Evolutionary conservation across 2,888 invertebrate species (phyloP).

Genomic region (Eupeodes latifasciatus): DNA sequence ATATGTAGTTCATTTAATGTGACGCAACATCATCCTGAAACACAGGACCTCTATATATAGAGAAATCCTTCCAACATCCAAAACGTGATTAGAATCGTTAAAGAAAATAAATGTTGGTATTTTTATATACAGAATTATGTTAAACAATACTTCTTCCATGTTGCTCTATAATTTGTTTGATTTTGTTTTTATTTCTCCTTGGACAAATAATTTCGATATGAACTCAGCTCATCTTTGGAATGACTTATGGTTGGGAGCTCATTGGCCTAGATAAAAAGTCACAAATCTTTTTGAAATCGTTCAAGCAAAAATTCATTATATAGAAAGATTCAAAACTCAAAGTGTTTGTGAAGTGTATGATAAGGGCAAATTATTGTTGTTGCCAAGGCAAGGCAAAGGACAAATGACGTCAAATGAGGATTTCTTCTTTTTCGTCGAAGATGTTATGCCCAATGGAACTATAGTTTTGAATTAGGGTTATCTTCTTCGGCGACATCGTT

Average conservation of each 20-base stretch:
- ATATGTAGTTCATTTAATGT: conserved; percentile 11
- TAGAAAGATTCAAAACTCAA: background rate
- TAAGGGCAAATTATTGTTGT: background rate
- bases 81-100: background rate
- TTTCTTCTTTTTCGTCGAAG: background rate
- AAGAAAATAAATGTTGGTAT: too few relatives aligned
- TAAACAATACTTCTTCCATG: background rate
- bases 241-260: background rate
- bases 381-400: background rate
- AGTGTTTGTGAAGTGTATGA: conserved; percentile 1
- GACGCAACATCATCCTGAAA: background rate
- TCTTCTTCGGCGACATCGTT: background rate
- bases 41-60: background rate
- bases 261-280: conserved; percentile 2
- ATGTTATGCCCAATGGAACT: background rate
- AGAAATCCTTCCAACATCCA: background rate
- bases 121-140: too few relatives aligned
- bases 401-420: background rate
- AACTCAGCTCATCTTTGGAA: background rate
- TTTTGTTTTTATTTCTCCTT: background rate
- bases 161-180: background rate
- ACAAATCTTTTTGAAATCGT: background rate
- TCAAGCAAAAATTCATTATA: background rate
- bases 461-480: background rate
- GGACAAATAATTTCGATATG: background rate